phyloP scores from a whole-genome alignment of 2,113 vertebrate genomes.

The Passerina amoena region DNA sequence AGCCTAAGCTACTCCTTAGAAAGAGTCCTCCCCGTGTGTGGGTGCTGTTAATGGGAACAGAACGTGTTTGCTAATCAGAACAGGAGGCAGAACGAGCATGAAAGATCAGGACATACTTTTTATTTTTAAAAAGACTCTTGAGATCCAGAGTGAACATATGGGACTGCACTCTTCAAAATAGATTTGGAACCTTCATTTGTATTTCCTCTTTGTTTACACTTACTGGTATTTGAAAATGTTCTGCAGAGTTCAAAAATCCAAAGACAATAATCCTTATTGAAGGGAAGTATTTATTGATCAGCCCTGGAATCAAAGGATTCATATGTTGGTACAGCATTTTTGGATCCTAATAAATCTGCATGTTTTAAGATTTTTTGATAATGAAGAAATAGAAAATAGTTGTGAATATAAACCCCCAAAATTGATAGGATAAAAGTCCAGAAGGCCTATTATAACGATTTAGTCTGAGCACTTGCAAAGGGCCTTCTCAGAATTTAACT shows the following conservation, averaged over 20 bases:
- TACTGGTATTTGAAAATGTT: not conserved
- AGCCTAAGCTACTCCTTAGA: not conserved
- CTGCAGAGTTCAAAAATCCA: not conserved
- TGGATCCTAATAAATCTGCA: not conserved
- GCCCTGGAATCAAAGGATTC: not conserved
- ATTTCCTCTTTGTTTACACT: not conserved
- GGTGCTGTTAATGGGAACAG: not conserved
- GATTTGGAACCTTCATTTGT: not conserved
- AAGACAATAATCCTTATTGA: not conserved
- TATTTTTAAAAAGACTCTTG: slow-evolving; percentile 31
- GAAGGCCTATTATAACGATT: not conserved
- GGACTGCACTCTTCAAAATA: not conserved
- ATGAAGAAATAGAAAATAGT: not conserved
- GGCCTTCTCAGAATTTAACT: not conserved
- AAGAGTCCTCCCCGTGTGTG: fast-evolving
- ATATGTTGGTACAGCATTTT: not conserved
- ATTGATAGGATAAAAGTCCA: not conserved
- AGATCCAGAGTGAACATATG: slow-evolving; percentile 13
- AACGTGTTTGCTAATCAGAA: not conserved
- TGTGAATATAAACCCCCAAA: not conserved
- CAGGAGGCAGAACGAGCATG: not conserved
- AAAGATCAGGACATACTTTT: slow-evolving; percentile 39
- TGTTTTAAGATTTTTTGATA: not conserved
- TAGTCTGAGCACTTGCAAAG: not conserved
- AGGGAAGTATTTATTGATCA: not conserved